A percentile compares a stretch with the other conserved stretches of the same genome.
These are phyloP conservation scores for Toxotes chatareus DNA, from an alignment of 2,113 vertebrate species.

Conservation along the genomic window DNA sequence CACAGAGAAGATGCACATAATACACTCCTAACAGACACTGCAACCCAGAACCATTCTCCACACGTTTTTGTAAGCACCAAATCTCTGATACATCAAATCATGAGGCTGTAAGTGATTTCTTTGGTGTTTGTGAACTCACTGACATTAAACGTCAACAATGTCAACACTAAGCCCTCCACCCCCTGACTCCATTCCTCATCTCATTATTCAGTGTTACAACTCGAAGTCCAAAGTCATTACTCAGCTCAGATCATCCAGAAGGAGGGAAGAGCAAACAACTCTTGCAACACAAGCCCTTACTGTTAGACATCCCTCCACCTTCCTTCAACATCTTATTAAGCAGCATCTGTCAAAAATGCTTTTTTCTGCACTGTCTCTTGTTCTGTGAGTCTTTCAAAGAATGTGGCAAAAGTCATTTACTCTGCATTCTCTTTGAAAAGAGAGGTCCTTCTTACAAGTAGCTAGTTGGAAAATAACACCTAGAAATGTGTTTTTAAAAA, in stretches of 20 bases:
- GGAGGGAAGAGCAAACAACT: conserved; percentile 48
- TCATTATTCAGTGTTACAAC: conserved; percentile 44
- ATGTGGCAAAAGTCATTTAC: conserved; percentile 45
- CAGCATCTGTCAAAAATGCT: conserved; percentile 53
- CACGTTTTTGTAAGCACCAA: background rate
- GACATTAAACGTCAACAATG: conserved; percentile 35
- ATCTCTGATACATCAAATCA: conserved; percentile 10
- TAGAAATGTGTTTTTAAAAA: conserved; percentile 34
- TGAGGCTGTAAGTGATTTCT: conserved; percentile 7
- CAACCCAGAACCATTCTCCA: background rate
- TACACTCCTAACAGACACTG: background rate
- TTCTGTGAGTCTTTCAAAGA: conserved; percentile 27
- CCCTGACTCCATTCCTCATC: conserved; percentile 18
- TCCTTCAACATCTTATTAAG: conserved; percentile 71
- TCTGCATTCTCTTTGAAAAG: conserved; percentile 62
- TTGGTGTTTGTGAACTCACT: conserved; percentile 21
- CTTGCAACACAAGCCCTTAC: conserved; percentile 22
- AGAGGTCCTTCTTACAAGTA: conserved; percentile 7
- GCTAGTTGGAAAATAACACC: conserved; percentile 45
- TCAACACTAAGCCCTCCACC: conserved; percentile 7
- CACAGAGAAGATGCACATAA: background rate
- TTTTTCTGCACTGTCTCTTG: conserved; percentile 15
- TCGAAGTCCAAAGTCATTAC: conserved; percentile 66
- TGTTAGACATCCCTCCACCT: conserved; percentile 15
- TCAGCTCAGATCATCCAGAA: conserved; percentile 56